These are phyloP conservation scores for Hozukius guyotensis DNA, from an alignment of 2,797 vertebrate genomes.

Conservation along the genomic window DNA sequence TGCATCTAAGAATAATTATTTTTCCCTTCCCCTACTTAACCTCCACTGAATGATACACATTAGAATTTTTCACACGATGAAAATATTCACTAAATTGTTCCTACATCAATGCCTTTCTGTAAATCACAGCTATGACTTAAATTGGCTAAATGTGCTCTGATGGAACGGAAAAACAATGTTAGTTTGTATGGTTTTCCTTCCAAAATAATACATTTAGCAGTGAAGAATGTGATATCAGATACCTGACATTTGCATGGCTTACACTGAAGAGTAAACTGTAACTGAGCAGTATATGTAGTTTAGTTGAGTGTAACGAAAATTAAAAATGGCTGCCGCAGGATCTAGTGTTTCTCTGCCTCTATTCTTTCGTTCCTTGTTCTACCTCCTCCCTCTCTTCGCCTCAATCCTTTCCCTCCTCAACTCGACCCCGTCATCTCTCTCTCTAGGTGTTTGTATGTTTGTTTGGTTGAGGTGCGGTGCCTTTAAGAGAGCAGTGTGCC, in stretches of 20 bases:
- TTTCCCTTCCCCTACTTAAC: no score
- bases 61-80: not conserved
- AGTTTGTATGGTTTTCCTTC: not conserved
- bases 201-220: no score
- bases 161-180: not conserved
- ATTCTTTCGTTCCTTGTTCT: not conserved
- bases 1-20: not conserved
- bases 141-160: not conserved
- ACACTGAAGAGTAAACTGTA: not conserved
- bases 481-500: constrained; percentile 86
- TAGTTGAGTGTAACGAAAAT: not conserved
- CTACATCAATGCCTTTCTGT: not conserved
- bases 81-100: not conserved
- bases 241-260: not conserved
- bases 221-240: not conserved
- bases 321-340: constrained; percentile 3
- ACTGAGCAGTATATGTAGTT: not conserved
- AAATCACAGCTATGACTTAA: not conserved
- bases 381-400: constrained; percentile 16
- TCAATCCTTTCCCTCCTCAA: constrained; percentile 11
- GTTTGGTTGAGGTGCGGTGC: constrained; percentile 73
- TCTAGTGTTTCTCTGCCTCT: not conserved
- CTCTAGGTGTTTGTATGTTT: constrained; percentile 55
- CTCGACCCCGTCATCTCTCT: constrained; percentile 23
- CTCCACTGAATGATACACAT: no score